These are phyloP conservation scores for Crotalus tigris DNA, from an alignment of 2,113 vertebrate species.

Conservation along the genomic window DNA sequence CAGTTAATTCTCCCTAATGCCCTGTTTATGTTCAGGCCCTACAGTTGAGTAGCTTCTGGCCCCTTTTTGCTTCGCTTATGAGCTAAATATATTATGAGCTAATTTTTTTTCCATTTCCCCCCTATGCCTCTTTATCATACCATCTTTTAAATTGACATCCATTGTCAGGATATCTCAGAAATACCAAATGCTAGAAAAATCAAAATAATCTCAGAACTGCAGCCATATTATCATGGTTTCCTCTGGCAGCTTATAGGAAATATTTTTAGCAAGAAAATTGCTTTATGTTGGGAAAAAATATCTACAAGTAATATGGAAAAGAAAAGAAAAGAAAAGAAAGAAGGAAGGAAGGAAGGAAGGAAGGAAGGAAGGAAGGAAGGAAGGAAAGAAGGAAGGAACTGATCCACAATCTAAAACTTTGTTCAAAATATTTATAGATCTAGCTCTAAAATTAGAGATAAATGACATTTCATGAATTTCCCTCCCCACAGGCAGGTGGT, in stretches of 20 bases:
- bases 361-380: too few species aligned
- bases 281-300: background rate
- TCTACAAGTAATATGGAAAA: background rate
- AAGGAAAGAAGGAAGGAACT: background rate
- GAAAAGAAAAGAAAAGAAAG: background rate
- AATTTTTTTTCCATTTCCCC: background rate
- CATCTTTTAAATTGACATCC: constrained; percentile 6
- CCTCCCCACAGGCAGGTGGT: background rate
- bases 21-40: constrained; percentile 60
- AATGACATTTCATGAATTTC: background rate
- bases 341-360: too few species aligned
- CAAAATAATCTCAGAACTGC: background rate
- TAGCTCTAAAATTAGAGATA: background rate
- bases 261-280: background rate
- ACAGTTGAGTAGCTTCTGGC: constrained; percentile 42
- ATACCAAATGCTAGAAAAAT: background rate
- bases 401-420: background rate
- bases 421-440: background rate
- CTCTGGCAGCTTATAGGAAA: background rate
- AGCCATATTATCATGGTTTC: accelerated
- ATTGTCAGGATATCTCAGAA: background rate
- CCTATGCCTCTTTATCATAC: background rate
- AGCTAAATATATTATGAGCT: constrained; percentile 12
- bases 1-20: constrained; percentile 70
- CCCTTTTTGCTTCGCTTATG: constrained; percentile 38